phyloP scores from a whole-genome alignment of 2,888 invertebrate genomes.

The Mongoloraphidia duomilia region DNA sequence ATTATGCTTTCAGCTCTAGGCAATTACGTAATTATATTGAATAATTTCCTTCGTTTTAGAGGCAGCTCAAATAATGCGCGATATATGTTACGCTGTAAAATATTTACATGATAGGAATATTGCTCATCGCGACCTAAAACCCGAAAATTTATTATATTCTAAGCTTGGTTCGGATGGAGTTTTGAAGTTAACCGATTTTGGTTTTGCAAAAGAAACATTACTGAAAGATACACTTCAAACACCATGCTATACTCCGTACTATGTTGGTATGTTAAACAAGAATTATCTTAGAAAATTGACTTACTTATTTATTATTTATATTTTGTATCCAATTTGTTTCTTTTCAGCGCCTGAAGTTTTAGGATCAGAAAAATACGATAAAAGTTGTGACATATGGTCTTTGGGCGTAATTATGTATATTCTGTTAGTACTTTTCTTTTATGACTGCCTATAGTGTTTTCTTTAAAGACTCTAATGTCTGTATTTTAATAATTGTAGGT shows the following conservation, averaged over 20 bases:
- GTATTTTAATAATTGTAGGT: slow-evolving; percentile 24
- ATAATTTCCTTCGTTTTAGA: slow-evolving; percentile 36
- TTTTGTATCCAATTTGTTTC: slow-evolving; percentile 5
- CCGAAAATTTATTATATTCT: slow-evolving; percentile 90
- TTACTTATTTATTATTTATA: not conserved
- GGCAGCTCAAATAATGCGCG: slow-evolving; percentile 89
- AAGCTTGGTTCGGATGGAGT: slow-evolving; percentile 58
- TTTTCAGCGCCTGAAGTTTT: slow-evolving; percentile 54
- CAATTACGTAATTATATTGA: not conserved
- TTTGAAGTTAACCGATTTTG: slow-evolving; percentile 95
- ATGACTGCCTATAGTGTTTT: not conserved
- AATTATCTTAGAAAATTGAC: no score
- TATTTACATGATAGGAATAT: slow-evolving; percentile 89
- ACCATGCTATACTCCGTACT: slow-evolving; percentile 98
- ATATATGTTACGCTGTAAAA: slow-evolving; percentile 88
- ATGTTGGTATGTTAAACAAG: slow-evolving; percentile 57
- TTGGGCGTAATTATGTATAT: slow-evolving; percentile 99
- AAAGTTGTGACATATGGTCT: slow-evolving; percentile 99
- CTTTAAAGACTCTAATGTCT: slow-evolving; percentile 1
- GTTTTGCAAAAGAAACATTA: slow-evolving; percentile 91
- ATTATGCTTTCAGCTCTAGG: no score
- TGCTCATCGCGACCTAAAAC: slow-evolving; percentile 95
- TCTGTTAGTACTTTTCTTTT: slow-evolving; percentile 41
- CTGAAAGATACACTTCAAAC: slow-evolving; percentile 84
- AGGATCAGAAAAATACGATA: slow-evolving; percentile 95